A percentile compares a stretch with the other conserved stretches of the same genome.
Evolutionary conservation across 2,797 vertebrate genomes (phyloP).

Genomic region (Atherinosoma microstoma): DNA sequence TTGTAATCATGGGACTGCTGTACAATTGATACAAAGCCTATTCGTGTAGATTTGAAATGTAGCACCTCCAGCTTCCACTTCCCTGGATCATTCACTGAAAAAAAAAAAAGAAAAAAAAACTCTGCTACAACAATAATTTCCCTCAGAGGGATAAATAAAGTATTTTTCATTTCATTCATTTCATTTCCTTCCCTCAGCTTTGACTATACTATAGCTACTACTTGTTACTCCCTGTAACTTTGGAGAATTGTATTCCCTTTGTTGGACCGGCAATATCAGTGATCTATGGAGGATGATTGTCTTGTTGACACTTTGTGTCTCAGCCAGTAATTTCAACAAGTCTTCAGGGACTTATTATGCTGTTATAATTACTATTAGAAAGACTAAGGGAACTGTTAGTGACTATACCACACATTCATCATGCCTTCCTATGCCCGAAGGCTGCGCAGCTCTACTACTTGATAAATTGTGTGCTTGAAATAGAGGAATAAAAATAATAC

Average conservation of each 20-base stretch:
- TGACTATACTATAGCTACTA: neutral
- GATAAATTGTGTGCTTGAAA: conserved; percentile 51
- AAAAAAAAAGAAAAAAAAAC: too few species aligned
- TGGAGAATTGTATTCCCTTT: conserved; percentile 33
- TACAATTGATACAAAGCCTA: neutral
- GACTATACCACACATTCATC: conserved; percentile 63
- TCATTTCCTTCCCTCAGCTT: neutral
- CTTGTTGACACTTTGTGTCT: conserved; percentile 63
- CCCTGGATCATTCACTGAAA: neutral
- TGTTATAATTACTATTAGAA: conserved; percentile 77
- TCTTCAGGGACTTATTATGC: conserved; percentile 68
- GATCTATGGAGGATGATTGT: conserved; percentile 66
- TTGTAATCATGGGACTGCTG: neutral
- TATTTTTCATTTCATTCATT: too few species aligned
- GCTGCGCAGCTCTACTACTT: conserved; percentile 33
- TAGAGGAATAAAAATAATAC: conserved; percentile 12
- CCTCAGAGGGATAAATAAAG: too few species aligned
- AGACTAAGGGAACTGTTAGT: conserved; percentile 60
- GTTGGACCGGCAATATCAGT: conserved; percentile 37
- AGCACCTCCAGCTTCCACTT: neutral
- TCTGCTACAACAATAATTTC: too few species aligned
- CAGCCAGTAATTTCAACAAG: conserved; percentile 59
- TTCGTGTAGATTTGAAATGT: neutral
- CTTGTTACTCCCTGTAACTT: conserved; percentile 44
- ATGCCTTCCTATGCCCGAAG: conserved; percentile 49